Conservation (phyloP, 2,797 vertebrate species). For the Anguilla anguilla region DNA sequence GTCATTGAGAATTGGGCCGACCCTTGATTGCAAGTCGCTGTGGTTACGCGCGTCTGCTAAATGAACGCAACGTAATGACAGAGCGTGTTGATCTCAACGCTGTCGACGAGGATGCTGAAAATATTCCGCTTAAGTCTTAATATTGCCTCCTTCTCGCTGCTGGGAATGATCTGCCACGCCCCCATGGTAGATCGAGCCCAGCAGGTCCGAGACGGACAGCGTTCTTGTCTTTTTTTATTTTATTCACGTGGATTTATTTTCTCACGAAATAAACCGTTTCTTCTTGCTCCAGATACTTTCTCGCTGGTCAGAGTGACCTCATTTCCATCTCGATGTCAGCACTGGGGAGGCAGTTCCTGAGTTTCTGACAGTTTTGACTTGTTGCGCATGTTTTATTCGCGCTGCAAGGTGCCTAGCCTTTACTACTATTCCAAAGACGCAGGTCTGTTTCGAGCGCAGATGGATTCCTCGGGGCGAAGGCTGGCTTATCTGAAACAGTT, state of each 20-base stretch:
- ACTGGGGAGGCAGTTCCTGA: background rate
- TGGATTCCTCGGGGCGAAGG: background rate
- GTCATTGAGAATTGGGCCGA: too few relatives aligned
- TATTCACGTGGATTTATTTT: background rate
- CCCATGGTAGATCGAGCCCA: background rate
- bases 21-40: background rate
- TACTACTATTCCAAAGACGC: background rate
- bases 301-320: background rate
- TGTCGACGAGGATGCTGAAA: background rate
- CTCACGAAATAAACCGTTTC: background rate
- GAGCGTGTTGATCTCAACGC: background rate
- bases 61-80: background rate
- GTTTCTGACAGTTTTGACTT: slow-evolving; percentile 30
- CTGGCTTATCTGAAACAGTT: background rate
- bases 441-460: slow-evolving; percentile 25
- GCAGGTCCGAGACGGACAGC: background rate
- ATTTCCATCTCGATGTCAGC: background rate
- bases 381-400: slow-evolving; percentile 58
- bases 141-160: background rate
- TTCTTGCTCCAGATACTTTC: background rate
- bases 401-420: background rate
- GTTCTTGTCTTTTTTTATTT: background rate
- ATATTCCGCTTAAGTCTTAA: background rate
- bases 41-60: background rate
- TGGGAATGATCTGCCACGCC: slow-evolving; percentile 1